These are phyloP conservation scores for Aplysina aerophoba DNA, from an alignment of 37 sponge, comb jelly and placozoan genomes.

Conservation along the genomic window DNA sequence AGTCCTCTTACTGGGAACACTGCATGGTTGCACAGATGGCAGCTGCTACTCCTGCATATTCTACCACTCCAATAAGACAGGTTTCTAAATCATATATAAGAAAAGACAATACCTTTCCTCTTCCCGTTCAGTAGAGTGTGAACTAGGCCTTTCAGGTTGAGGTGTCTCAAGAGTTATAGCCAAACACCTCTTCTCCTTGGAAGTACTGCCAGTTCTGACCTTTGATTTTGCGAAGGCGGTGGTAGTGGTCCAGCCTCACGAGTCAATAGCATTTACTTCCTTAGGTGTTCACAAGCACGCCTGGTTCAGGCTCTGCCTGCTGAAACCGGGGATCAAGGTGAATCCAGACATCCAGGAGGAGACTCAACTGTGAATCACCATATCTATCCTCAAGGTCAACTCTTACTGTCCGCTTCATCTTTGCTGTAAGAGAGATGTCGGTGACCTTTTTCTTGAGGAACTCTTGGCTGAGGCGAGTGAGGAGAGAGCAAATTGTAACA, in stretches of 20 bases:
- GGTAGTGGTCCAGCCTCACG: background rate
- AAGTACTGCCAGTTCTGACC: background rate
- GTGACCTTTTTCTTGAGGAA: background rate
- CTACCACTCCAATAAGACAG: background rate
- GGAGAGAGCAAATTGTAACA: constrained; percentile 30
- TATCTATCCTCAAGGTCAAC: constrained; percentile 35
- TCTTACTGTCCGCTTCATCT: constrained; percentile 33
- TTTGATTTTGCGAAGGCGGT: background rate
- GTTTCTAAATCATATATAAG: background rate
- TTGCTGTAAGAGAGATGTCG: constrained; percentile 19
- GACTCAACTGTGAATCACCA: background rate
- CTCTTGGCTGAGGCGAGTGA: constrained; percentile 11
- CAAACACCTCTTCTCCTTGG: background rate
- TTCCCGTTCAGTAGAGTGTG: background rate
- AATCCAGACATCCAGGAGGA: constrained; percentile 7
- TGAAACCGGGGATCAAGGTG: background rate
- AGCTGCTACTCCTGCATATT: background rate
- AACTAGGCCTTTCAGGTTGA: background rate
- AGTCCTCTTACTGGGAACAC: background rate
- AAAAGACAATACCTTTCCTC: background rate
- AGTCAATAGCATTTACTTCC: background rate
- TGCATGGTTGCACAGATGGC: constrained; percentile 24
- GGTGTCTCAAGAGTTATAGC: background rate
- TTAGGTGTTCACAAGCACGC: background rate
- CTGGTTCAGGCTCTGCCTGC: background rate